Percentiles rank a stretch among this genome's conserved stretches.
phyloP scores from a whole-genome alignment of 2,888 invertebrate species.

The Sylvicola cinctus region DNA sequence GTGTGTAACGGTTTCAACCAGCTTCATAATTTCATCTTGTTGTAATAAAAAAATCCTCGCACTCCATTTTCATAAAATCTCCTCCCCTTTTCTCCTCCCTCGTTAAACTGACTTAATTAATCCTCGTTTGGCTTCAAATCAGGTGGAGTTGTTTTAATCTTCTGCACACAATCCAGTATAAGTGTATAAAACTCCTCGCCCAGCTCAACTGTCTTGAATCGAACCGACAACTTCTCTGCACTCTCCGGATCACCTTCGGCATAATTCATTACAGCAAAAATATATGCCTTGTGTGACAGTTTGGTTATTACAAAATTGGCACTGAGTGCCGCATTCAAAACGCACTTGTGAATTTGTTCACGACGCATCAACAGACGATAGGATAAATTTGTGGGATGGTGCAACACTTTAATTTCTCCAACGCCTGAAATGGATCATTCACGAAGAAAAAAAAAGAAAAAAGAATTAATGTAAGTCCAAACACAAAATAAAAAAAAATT shows the following conservation, averaged over 20 bases:
- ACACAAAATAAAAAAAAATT: neutral
- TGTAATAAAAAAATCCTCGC: too few relatives aligned
- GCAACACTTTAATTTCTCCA: conserved; percentile 74
- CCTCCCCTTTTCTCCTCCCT: too few relatives aligned
- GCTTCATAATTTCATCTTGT: too few relatives aligned
- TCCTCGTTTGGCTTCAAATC: too few relatives aligned
- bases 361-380: conserved; percentile 71
- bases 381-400: conserved; percentile 46
- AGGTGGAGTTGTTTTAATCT: too few relatives aligned
- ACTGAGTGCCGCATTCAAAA: conserved; percentile 51
- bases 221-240: conserved; percentile 56
- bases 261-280: conserved; percentile 60
- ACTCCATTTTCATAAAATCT: too few relatives aligned
- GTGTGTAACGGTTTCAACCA: too few relatives aligned
- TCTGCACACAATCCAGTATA: too few relatives aligned
- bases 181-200: conserved; percentile 38
- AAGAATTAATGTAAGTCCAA: too few relatives aligned
- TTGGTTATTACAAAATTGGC: conserved; percentile 37
- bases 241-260: conserved; percentile 40
- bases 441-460: neutral
- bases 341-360: conserved; percentile 68
- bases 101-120: too few relatives aligned
- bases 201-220: conserved; percentile 47
- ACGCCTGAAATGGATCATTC: conserved; percentile 27
- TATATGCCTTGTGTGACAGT: conserved; percentile 53